Base-by-base conservation (phyloP, 2,113 vertebrate genomes). In the Gasterosteus aculeatus region DNA sequence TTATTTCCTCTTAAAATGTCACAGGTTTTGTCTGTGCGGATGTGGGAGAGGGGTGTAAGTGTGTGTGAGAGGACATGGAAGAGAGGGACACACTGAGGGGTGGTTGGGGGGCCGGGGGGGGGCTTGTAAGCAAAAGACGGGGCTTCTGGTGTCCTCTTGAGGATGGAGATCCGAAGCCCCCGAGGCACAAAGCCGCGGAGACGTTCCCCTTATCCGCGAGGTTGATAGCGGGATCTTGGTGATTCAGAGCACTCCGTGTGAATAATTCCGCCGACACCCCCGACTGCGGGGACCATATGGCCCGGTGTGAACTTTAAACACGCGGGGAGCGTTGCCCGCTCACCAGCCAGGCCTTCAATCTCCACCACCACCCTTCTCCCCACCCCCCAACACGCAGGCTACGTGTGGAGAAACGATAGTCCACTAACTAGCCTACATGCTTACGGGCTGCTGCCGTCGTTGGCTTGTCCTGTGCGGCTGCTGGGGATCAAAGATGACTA, bases 291-390 rank as follows among this genome's bases (percentile, higher is more conserved):
- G 67, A 91, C 90, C 91, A 92, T 92, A 92, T 91, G 92, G 91
- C 89, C 92, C 85, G 82, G 86, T 93, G 90, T 91, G 91, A 93
- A 92, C 91, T 90, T 91, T 90, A 89, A 87, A 89, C 84, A 89
- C 83, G 66, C 35, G 7, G 88, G 85, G 80, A 88, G 85, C 74
- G 87, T 67, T 80, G 80, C 82, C 35, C 67, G 83, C 72, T 80
- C 75, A 75, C 77, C 80, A 85, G 67, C 77, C 80, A 69, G 86
- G 80, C 83, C 82, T 83, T 70, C 82, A 70, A 67, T 79, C 77
- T 85, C 83, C 69, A 47, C 78, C 78, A 85, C 3, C 33, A n/a
- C n/a, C n/a, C n/a, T n/a, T n/a, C n/a, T n/a, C 35, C 35, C 35
- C 35, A 3, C 35, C 35, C 7, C 6, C 4, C 35, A 38, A 77